These are phyloP conservation scores for Gasterosteus nipponicus DNA, from an alignment of 2,113 vertebrate genomes.

Conservation along the genomic window DNA sequence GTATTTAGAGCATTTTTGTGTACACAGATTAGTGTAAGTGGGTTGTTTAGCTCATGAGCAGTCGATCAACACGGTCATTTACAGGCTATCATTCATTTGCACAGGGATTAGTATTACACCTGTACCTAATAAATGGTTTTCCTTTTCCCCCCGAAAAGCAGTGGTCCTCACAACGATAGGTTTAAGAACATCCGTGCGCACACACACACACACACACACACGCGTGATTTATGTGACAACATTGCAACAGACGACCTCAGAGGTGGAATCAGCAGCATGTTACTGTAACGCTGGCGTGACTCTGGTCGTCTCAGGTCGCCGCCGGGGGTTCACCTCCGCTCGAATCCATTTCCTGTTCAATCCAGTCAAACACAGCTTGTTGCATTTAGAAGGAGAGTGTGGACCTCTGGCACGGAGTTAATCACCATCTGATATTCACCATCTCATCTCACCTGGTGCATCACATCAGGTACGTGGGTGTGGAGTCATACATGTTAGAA, in stretches of 20 bases:
- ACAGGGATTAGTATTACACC: background rate
- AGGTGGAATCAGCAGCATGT: slow-evolving; percentile 15
- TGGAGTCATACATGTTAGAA: too few relatives aligned
- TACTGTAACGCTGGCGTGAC: background rate
- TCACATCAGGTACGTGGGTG: too few relatives aligned
- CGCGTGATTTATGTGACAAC: slow-evolving; percentile 7
- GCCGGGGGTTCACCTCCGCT: background rate
- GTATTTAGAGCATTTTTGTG: background rate
- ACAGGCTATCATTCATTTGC: background rate
- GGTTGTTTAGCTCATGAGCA: background rate
- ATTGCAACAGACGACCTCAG: background rate
- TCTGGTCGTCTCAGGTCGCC: background rate
- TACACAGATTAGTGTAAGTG: background rate
- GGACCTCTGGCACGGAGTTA: background rate
- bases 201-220: slow-evolving; percentile 11
- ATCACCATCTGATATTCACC: background rate
- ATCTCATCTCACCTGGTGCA: too few relatives aligned
- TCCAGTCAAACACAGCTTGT: background rate
- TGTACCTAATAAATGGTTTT: too few relatives aligned
- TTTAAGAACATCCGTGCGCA: background rate
- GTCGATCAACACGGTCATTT: background rate
- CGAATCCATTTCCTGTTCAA: background rate
- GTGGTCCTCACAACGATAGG: slow-evolving; percentile 1
- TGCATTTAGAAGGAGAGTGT: background rate
- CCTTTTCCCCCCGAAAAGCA: too few relatives aligned